Percentiles rank a stretch among this genome's conserved stretches.
These are phyloP conservation scores for Hylyphantes graminicola DNA, from an alignment of 1,140 invertebrate genomes.

Conservation along the genomic window DNA sequence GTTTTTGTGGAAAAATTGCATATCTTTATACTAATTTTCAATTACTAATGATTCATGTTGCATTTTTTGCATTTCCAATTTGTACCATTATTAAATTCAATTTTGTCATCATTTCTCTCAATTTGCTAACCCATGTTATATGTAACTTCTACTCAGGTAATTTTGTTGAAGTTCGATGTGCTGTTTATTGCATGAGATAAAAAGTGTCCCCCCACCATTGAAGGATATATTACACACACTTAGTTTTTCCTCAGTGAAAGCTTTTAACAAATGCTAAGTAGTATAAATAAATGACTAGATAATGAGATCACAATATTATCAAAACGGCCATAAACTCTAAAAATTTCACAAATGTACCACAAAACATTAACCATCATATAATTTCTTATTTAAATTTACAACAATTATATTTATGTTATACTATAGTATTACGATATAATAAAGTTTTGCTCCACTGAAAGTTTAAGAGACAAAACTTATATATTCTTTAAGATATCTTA, in stretches of 20 bases:
- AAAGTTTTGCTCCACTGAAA: neutral
- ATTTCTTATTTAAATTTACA: conserved; percentile 3
- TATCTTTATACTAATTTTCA: too few relatives aligned
- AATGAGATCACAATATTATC: neutral
- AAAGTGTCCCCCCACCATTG: neutral
- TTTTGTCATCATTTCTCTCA: neutral
- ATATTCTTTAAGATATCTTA: neutral
- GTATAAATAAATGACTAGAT: conserved; percentile 28
- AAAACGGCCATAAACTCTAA: conserved; percentile 17
- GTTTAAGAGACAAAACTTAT: neutral
- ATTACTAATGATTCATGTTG: neutral
- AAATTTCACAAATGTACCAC: neutral
- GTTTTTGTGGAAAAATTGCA: too few relatives aligned
- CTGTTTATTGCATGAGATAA: conserved; percentile 16
- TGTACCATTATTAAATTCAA: neutral
- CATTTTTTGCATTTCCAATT: neutral
- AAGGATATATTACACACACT: neutral
- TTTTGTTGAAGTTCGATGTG: conserved; percentile 11
- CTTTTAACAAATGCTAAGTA: neutral
- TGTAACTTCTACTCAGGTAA: neutral
- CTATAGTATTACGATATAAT: neutral
- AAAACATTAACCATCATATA: conserved; percentile 36
- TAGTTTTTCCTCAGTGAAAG: neutral
- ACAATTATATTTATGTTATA: conserved; percentile 3
- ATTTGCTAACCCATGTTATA: neutral